These are phyloP conservation scores for Microtus richardsoni DNA, from an alignment of 2,113 vertebrate genomes.

Conservation along the genomic window DNA sequence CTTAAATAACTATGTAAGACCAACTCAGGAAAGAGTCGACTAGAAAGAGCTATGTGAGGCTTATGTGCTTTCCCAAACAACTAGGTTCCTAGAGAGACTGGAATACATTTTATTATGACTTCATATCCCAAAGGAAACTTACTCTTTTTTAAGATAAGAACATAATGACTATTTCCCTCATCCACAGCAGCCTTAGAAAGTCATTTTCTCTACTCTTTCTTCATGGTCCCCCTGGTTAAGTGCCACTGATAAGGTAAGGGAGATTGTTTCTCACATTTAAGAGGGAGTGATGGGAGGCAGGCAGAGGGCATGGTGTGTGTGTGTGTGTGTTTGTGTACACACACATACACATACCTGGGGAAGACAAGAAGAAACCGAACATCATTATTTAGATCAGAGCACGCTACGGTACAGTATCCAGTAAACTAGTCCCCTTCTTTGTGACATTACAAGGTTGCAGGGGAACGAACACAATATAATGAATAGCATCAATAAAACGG, in stretches of 20 bases:
- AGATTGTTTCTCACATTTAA: not conserved
- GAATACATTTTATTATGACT: constrained; percentile 1
- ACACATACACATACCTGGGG: not conserved
- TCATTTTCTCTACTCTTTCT: not conserved
- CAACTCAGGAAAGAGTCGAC: no score
- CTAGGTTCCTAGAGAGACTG: no score
- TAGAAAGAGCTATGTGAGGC: no score
- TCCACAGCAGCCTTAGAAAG: not conserved
- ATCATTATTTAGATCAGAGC: not conserved
- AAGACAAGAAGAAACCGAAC: not conserved
- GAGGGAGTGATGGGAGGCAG: not conserved
- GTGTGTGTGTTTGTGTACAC: not conserved
- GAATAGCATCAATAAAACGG: not conserved
- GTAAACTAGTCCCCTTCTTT: not conserved
- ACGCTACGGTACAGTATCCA: not conserved
- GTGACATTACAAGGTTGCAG: not conserved
- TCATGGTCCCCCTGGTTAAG: not conserved
- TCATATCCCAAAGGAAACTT: constrained; percentile 18
- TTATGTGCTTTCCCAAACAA: no score
- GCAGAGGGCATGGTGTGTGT: not conserved
- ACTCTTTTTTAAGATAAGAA: constrained; percentile 37
- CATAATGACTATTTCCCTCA: constrained; percentile 22
- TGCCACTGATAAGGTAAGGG: not conserved
- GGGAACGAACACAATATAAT: not conserved
- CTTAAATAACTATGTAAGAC: no score